A percentile compares a stretch with the other conserved stretches of the same genome.
These are phyloP conservation scores for Dicyrtoma fusca DNA, from an alignment of 2,888 invertebrate genomes.

Conservation along the genomic window DNA sequence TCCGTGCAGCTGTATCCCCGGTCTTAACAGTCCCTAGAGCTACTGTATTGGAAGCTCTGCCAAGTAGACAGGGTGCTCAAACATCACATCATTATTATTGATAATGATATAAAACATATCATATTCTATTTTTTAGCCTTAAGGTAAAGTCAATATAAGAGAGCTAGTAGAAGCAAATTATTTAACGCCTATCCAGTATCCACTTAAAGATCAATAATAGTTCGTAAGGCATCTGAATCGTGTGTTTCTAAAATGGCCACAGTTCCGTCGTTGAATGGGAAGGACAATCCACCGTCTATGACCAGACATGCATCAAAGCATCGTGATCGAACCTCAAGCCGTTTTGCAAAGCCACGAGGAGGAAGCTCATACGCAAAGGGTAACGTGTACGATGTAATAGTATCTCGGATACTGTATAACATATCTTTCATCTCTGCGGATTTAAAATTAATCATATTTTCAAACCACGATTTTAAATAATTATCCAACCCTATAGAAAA, in stretches of 20 bases:
- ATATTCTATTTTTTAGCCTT: too few relatives aligned
- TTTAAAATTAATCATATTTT: slow-evolving; percentile 2
- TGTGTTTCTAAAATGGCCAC: slow-evolving; percentile 79
- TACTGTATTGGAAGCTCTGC: too few relatives aligned
- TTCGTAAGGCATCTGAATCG: slow-evolving; percentile 85
- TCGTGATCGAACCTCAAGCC: slow-evolving; percentile 79
- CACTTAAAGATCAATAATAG: slow-evolving; percentile 59
- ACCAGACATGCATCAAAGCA: slow-evolving; percentile 92
- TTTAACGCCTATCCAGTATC: slow-evolving; percentile 31
- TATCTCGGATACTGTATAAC: slow-evolving; percentile 91
- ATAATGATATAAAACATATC: too few relatives aligned
- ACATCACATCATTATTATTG: too few relatives aligned
- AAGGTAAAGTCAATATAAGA: too few relatives aligned
- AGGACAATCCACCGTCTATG: slow-evolving; percentile 92
- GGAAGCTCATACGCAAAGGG: slow-evolving; percentile 73
- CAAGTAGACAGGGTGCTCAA: too few relatives aligned
- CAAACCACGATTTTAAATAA: not conserved
- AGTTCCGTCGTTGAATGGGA: slow-evolving; percentile 92
- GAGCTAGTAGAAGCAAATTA: not conserved
- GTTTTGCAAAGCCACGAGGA: slow-evolving; percentile 75
- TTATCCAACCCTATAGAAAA: not conserved
- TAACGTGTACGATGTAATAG: slow-evolving; percentile 85
- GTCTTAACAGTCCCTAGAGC: too few relatives aligned
- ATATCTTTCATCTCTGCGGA: slow-evolving; percentile 73
- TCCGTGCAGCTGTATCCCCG: too few relatives aligned